These are phyloP conservation scores for Motacilla tschutschensis DNA, from an alignment of 2,113 vertebrate genomes.

Conservation along the genomic window DNA sequence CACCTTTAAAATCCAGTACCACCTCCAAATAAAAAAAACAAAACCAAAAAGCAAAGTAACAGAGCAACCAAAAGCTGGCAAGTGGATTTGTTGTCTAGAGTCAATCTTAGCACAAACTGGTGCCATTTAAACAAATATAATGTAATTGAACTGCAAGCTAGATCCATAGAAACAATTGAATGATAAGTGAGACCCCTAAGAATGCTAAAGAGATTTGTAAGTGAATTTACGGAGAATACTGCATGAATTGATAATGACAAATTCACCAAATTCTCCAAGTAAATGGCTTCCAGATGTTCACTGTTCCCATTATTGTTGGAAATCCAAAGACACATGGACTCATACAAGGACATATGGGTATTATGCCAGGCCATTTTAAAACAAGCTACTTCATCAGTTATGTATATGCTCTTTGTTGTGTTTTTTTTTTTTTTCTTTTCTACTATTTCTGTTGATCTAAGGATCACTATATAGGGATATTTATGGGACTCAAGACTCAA, in stretches of 20 bases:
- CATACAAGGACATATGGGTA: neutral
- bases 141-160: neutral
- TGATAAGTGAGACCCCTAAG: neutral
- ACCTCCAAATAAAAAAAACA: neutral
- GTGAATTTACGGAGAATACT: neutral
- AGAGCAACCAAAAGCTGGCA: neutral
- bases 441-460: neutral
- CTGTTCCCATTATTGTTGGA: neutral
- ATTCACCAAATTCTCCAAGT: neutral
- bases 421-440: neutral
- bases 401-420: neutral
- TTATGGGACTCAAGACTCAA: neutral
- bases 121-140: neutral
- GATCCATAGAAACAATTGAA: conserved; percentile 2
- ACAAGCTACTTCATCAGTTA: neutral
- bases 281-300: conserved; percentile 10
- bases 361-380: neutral
- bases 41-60: neutral
- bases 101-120: neutral
- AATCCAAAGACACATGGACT: neutral
- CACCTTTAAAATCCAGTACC: neutral
- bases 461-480: neutral
- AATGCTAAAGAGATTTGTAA: neutral
- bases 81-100: neutral
- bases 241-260: neutral